Percentiles rank a stretch among this genome's conserved stretches.
Conservation (phyloP, 2,888 invertebrate genomes). For the Merodon equestris region DNA sequence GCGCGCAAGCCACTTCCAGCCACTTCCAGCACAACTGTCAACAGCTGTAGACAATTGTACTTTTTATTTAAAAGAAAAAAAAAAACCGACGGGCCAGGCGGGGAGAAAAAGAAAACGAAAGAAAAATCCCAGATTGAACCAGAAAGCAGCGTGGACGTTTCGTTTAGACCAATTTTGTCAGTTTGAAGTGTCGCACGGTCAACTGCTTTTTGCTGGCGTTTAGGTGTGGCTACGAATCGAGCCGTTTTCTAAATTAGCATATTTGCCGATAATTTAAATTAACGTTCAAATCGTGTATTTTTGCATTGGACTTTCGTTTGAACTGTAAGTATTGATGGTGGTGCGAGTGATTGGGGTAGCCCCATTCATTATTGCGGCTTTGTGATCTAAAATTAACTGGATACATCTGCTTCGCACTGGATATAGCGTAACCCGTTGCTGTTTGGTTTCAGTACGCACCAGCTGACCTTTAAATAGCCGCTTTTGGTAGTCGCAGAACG, state of each 20-base stretch:
- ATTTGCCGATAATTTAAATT: conserved; percentile 40
- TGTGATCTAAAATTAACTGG: conserved; percentile 59
- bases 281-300: conserved; percentile 20
- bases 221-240: conserved; percentile 56
- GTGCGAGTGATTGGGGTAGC: neutral
- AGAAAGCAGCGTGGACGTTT: conserved; percentile 28
- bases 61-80: conserved; percentile 38
- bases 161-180: conserved; percentile 45
- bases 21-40: conserved; percentile 55
- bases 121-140: no score
- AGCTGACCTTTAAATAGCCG: conserved; percentile 6
- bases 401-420: conserved; percentile 56
- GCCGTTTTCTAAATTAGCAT: conserved; percentile 54
- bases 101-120: no score
- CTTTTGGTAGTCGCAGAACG: conserved; percentile 21
- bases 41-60: conserved; percentile 7
- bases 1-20: conserved; percentile 55
- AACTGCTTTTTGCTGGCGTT: conserved; percentile 29
- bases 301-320: conserved; percentile 1
- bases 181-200: conserved; percentile 38
- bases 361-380: conserved; percentile 9
- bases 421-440: conserved; percentile 4
- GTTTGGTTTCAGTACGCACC: conserved; percentile 6
- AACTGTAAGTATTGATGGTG: conserved; percentile 43
- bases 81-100: no score